Percentiles rank a stretch among this genome's conserved stretches.
phyloP scores from a whole-genome alignment of 2,797 vertebrate species.

The Anisognathus igniventris region DNA sequence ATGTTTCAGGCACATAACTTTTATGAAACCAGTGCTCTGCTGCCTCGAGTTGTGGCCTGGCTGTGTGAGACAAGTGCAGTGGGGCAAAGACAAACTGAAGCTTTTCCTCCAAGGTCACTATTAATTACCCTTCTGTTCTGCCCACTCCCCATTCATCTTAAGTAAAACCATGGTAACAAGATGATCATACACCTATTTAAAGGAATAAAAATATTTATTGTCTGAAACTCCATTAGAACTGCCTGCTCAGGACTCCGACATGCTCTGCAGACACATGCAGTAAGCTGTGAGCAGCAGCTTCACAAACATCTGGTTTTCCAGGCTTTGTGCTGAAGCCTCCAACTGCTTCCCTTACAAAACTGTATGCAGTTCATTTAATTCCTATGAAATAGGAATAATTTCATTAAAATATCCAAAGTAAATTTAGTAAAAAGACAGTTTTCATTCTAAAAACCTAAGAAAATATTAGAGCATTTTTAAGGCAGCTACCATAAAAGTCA shows the following conservation, averaged over 20 bases:
- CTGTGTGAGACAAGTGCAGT: conserved; percentile 11
- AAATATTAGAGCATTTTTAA: neutral
- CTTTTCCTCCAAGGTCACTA: neutral
- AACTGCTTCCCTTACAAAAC: neutral
- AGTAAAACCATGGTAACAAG: conserved; percentile 14
- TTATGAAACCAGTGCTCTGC: conserved; percentile 32
- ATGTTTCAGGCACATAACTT: conserved; percentile 23
- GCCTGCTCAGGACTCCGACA: neutral
- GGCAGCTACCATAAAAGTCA: neutral
- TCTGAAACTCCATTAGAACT: neutral
- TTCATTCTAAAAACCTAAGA: neutral
- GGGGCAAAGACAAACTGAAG: neutral
- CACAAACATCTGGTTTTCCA: neutral
- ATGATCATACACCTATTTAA: neutral
- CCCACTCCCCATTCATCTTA: neutral
- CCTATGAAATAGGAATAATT: neutral
- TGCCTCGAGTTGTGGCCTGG: conserved; percentile 36
- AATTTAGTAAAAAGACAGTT: neutral
- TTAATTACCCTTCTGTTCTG: neutral
- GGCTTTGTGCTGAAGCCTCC: neutral
- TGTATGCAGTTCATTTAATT: neutral
- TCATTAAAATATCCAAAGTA: neutral
- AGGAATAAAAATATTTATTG: neutral
- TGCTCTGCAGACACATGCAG: neutral
- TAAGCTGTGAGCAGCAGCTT: neutral